A percentile compares a stretch with the other conserved stretches of the same genome.
Conservation (phyloP, 2,888 invertebrate genomes). For the Cheilosia pagana region DNA sequence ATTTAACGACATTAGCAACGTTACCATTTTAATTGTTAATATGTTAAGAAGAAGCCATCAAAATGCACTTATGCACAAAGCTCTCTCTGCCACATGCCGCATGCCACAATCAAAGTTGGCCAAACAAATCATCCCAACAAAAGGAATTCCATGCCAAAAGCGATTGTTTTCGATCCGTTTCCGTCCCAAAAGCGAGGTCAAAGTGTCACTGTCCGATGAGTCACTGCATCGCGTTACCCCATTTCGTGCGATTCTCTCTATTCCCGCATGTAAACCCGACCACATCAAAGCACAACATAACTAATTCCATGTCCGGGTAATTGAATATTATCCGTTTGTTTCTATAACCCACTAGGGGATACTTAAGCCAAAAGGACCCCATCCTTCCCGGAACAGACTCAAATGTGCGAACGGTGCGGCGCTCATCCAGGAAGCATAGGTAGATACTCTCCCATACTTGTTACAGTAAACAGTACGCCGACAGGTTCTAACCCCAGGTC, state of each 20-base stretch:
- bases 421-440: slow-evolving; percentile 35
- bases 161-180: slow-evolving; percentile 39
- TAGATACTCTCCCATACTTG: slow-evolving; percentile 14
- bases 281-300: slow-evolving; percentile 69
- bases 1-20: no score
- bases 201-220: slow-evolving; percentile 46
- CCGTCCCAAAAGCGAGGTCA: slow-evolving; percentile 47
- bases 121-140: slow-evolving; percentile 18
- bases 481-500: slow-evolving; percentile 60
- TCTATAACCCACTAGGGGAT: slow-evolving; percentile 30
- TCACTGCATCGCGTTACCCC: slow-evolving; percentile 59
- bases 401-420: slow-evolving; percentile 5
- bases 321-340: slow-evolving; percentile 69
- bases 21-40: background rate
- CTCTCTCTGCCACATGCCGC: background rate
- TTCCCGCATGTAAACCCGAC: slow-evolving; percentile 27
- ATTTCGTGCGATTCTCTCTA: slow-evolving; percentile 29
- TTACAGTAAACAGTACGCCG: slow-evolving; percentile 61
- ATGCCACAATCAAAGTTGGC: background rate
- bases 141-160: slow-evolving; percentile 2
- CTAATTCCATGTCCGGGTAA: slow-evolving; percentile 72
- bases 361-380: slow-evolving; percentile 59
- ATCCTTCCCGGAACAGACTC: slow-evolving; percentile 50
- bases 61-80: background rate
- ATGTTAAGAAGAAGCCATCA: background rate